phyloP scores from a whole-genome alignment of 2,888 invertebrate genomes.

The Elmis aenea region DNA sequence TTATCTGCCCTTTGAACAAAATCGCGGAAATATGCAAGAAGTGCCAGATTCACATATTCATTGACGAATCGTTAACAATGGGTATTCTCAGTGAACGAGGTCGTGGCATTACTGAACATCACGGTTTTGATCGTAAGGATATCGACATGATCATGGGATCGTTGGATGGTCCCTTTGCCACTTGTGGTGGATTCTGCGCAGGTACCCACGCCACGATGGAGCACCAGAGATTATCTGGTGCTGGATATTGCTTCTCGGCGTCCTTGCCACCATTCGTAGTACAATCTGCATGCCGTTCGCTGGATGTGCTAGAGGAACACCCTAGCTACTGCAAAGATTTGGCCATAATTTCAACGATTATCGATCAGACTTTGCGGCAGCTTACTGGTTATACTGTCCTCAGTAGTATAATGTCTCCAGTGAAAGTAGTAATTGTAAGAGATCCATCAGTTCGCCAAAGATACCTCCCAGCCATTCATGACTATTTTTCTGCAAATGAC shows the following conservation, averaged over 20 bases:
- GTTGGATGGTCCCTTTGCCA: slow-evolving; percentile 78
- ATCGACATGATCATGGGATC: slow-evolving; percentile 84
- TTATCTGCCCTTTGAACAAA: slow-evolving; percentile 79
- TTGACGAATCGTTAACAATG: slow-evolving; percentile 86
- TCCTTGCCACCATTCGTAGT: slow-evolving; percentile 89
- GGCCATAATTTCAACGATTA: slow-evolving; percentile 51
- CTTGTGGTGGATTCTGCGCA: slow-evolving; percentile 89
- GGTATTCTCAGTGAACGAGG: slow-evolving; percentile 79
- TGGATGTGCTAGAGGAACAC: slow-evolving; percentile 66
- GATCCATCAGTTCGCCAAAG: too few relatives aligned
- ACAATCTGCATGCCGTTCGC: slow-evolving; percentile 74
- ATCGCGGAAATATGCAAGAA: slow-evolving; percentile 74
- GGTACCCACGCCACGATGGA: slow-evolving; percentile 91
- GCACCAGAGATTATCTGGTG: slow-evolving; percentile 82
- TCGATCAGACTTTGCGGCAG: slow-evolving; percentile 52
- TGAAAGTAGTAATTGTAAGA: slow-evolving; percentile 24
- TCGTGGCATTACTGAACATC: slow-evolving; percentile 81
- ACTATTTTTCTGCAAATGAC: too few relatives aligned
- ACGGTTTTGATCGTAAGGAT: slow-evolving; percentile 62
- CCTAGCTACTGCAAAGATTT: slow-evolving; percentile 61
- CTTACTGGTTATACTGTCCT: slow-evolving; percentile 37
- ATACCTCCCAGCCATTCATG: too few relatives aligned
- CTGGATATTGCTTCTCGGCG: slow-evolving; percentile 95
- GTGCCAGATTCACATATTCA: slow-evolving; percentile 83
- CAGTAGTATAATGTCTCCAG: slow-evolving; percentile 38